Percentiles rank a stretch among this genome's conserved stretches.
Conservation (phyloP, 2,888 invertebrate species). For the Tineola bisselliella region DNA sequence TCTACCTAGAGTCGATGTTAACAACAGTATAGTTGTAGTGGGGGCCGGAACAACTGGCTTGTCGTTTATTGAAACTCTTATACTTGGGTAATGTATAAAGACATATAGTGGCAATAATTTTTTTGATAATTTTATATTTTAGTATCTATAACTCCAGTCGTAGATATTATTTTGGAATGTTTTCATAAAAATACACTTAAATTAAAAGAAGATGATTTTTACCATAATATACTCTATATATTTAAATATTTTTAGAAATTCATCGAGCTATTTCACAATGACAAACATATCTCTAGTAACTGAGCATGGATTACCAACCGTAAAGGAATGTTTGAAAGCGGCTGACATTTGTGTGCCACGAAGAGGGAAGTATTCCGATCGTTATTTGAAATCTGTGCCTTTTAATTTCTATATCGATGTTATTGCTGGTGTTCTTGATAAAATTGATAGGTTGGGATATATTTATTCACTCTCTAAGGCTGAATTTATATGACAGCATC, state of each 20-base stretch:
- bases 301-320: slow-evolving; percentile 69
- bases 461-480: neutral
- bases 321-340: slow-evolving; percentile 42
- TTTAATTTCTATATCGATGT: slow-evolving; percentile 73
- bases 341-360: slow-evolving; percentile 62
- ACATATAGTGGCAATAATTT: no score
- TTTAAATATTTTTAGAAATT: no score
- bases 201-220: no score
- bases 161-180: no score
- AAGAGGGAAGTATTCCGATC: slow-evolving; percentile 60
- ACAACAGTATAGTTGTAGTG: slow-evolving; percentile 71
- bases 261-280: slow-evolving; percentile 65
- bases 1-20: slow-evolving; percentile 59
- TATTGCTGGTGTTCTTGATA: slow-evolving; percentile 66
- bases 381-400: slow-evolving; percentile 66
- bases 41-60: slow-evolving; percentile 73
- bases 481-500: no score
- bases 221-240: no score
- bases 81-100: slow-evolving; percentile 50
- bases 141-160: no score
- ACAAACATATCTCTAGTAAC: slow-evolving; percentile 77
- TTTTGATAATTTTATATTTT: no score
- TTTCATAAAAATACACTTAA: no score
- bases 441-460: slow-evolving; percentile 62
- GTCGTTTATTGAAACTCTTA: slow-evolving; percentile 69